These are phyloP conservation scores for Telmatherina bonti DNA, from an alignment of 2,797 vertebrate genomes.

Conservation along the genomic window DNA sequence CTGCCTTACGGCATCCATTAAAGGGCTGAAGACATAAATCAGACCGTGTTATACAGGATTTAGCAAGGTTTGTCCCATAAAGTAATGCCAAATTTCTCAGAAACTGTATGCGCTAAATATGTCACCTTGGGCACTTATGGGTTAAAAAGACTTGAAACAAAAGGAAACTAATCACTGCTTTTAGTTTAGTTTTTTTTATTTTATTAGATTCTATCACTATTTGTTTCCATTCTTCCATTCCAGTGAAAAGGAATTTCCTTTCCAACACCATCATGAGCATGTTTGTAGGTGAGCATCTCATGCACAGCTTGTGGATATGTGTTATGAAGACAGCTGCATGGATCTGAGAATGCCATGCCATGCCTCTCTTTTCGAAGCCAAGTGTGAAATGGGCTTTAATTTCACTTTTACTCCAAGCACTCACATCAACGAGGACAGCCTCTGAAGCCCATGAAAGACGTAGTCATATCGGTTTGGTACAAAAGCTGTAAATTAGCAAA, in stretches of 20 bases:
- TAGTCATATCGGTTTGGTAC: constrained; percentile 73
- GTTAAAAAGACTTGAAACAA: too few relatives aligned
- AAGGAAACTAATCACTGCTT: neutral
- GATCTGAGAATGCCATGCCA: constrained; percentile 56
- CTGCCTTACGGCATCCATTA: too few relatives aligned
- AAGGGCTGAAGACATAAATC: too few relatives aligned
- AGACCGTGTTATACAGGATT: too few relatives aligned
- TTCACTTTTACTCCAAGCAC: constrained; percentile 70
- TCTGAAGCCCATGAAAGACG: constrained; percentile 71
- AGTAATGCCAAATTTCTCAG: too few relatives aligned
- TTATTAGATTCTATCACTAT: neutral
- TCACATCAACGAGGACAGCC: constrained; percentile 71
- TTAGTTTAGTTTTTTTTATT: neutral
- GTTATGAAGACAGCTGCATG: constrained; percentile 59
- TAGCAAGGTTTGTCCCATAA: too few relatives aligned
- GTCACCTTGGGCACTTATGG: too few relatives aligned
- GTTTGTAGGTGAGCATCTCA: constrained; percentile 47
- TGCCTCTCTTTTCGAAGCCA: constrained; percentile 70
- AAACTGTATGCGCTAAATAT: too few relatives aligned
- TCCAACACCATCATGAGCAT: constrained; percentile 7
- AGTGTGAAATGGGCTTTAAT: constrained; percentile 83
- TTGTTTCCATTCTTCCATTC: neutral
- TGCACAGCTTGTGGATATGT: constrained; percentile 44
- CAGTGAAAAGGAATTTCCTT: neutral
- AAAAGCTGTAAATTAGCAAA: constrained; percentile 76